phyloP scores from a whole-genome alignment of 2,797 vertebrate genomes.

The Danio jaintianensis region DNA sequence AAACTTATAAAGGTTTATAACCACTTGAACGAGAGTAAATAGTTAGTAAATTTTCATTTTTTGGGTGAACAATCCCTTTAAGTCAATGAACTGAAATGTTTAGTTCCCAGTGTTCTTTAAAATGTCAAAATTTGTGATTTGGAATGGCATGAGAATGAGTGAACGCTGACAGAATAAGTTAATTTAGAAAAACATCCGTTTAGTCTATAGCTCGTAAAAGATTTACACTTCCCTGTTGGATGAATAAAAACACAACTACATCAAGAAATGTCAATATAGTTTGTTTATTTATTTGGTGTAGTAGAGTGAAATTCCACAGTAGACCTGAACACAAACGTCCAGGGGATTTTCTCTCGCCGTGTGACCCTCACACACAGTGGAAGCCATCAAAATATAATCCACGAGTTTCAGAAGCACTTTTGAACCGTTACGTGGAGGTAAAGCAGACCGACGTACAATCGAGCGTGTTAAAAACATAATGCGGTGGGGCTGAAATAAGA shows the following conservation, averaged over 20 bases:
- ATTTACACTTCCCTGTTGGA: no score
- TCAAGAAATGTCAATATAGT: constrained; percentile 56
- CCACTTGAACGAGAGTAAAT: background rate
- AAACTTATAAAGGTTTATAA: no score
- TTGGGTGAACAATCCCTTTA: background rate
- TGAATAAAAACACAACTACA: constrained; percentile 35
- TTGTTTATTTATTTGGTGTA: constrained; percentile 74
- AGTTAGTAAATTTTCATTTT: no score
- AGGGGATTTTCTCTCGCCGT: constrained; percentile 58
- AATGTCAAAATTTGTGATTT: no score
- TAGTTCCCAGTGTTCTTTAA: no score
- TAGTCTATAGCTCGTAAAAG: no score
- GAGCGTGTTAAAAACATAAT: constrained; percentile 57
- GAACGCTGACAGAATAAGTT: no score
- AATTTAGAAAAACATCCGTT: background rate
- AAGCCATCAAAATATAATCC: constrained; percentile 59
- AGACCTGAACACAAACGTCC: constrained; percentile 59
- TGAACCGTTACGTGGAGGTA: constrained; percentile 63
- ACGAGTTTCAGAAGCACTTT: constrained; percentile 64
- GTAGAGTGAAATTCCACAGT: constrained; percentile 68
- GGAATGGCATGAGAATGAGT: no score
- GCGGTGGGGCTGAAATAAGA: constrained; percentile 45
- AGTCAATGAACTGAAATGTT: no score
- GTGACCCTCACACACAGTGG: constrained; percentile 55
- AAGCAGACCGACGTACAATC: constrained; percentile 66